phyloP scores from a whole-genome alignment of 2,797 vertebrate species.

The Parotocinclus haroldoi region DNA sequence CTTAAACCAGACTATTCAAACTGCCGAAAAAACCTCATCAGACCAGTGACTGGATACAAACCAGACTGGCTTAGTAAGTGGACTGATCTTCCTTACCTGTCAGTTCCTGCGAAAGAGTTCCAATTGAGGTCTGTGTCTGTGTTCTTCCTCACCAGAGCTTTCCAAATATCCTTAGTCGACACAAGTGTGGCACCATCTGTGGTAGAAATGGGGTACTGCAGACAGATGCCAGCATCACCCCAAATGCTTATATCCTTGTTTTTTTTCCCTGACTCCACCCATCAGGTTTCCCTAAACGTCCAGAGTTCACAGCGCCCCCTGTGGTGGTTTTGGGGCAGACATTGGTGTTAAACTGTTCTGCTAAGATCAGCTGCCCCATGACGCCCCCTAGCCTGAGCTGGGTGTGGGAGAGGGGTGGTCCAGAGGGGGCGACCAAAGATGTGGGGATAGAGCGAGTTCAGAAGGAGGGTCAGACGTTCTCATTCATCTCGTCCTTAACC shows the following conservation, averaged over 20 bases:
- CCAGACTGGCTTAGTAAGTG: no score
- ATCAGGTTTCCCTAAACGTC: constrained; percentile 63
- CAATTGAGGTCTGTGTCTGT: no score
- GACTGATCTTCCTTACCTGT: no score
- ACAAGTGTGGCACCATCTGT: no score
- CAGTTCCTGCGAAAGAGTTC: no score
- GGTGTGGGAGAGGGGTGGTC: constrained; percentile 62
- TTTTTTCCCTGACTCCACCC: background rate
- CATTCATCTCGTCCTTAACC: constrained; percentile 58
- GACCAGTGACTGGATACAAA: no score
- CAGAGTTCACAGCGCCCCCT: constrained; percentile 59
- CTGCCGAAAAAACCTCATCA: no score
- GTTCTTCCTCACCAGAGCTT: no score
- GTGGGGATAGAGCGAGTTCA: constrained; percentile 32
- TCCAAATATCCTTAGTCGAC: no score
- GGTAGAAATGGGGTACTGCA: background rate
- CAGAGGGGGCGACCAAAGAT: constrained; percentile 38
- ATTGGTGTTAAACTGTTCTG: constrained; percentile 71
- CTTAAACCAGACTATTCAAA: no score
- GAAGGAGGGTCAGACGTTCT: constrained; percentile 35
- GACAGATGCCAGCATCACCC: background rate
- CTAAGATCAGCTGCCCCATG: constrained; percentile 64
- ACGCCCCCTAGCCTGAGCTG: constrained; percentile 63
- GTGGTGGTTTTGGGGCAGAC: constrained; percentile 64
- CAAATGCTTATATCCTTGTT: background rate